Evolutionary conservation across 2,888 invertebrate species (phyloP).

Genomic region (Chromoteleia sp.): DNA sequence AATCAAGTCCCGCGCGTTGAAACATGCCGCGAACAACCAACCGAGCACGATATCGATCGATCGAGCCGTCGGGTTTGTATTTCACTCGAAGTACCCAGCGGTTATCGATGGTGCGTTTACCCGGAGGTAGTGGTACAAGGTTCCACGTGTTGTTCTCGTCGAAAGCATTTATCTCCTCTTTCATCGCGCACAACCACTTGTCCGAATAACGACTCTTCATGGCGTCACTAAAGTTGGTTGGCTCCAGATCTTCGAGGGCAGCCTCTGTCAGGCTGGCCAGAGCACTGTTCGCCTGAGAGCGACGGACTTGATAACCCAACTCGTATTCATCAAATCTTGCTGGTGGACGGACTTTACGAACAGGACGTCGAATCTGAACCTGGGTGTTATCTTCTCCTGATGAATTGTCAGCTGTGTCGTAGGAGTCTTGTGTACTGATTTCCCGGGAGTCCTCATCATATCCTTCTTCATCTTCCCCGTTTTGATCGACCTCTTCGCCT

Average conservation of each 20-base stretch:
- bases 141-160: constrained; percentile 59
- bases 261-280: constrained; percentile 46
- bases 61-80: too few relatives aligned
- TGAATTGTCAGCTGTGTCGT: not conserved
- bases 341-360: constrained; percentile 17
- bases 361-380: not conserved
- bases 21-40: constrained; percentile 53
- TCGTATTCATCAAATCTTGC: constrained; percentile 29
- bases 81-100: constrained; percentile 71
- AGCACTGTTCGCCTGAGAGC: constrained; percentile 43
- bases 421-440: not conserved
- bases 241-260: constrained; percentile 39
- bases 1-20: constrained; percentile 63
- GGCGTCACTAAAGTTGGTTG: constrained; percentile 51
- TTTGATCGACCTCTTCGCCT: constrained; percentile 9
- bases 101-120: constrained; percentile 60
- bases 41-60: constrained; percentile 66
- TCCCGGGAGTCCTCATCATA: not conserved
- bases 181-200: constrained; percentile 48
- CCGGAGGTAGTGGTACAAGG: constrained; percentile 54
- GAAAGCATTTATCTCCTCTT: constrained; percentile 42
- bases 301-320: constrained; percentile 8
- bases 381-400: not conserved
- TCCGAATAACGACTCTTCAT: constrained; percentile 40
- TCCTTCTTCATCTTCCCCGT: not conserved